Evolutionary conservation across 2,888 invertebrate genomes (phyloP), one percentile per base, ranked within the genome.

Genomic region (Nomada flava): DNA sequence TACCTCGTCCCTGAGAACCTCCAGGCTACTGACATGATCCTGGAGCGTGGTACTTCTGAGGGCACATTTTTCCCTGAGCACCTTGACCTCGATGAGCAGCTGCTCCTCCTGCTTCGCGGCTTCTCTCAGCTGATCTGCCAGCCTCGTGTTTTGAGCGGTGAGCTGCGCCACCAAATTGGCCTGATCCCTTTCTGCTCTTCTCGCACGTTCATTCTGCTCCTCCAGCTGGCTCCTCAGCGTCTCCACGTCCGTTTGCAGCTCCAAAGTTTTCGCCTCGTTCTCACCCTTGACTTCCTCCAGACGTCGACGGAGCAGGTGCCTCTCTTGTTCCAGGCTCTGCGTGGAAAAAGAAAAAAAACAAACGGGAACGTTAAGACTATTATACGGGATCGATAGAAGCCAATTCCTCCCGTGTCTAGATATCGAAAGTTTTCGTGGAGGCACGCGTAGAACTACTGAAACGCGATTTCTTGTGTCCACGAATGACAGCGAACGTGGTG

Each of bases 271-370:
- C 69, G 97, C 96, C 89, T 99, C 98, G 93, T 97, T 97, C 94
- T 99, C 98, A 47, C 97, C 97, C 93, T 98, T 97, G 59, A 97
- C 96, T 59, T 97, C 97, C 90, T 98, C 97, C 92, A 99, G 94
- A 90, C 97, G 97, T 83, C 98, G 95, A 80, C 98, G 95, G 70
- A 99, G 95, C 70, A 97, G 95, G 94, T 99, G 98, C 90, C 98
- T 97, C 94, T 99, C 98, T 94, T 99, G 98, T 94, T 98, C 98
- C 93, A 98, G 95, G 92, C 96, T 96, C 98, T 99, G 74, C 55
- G n/a, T 42, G 18, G 42, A 71, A 53, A 69, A 59, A 44, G 47
- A 23, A 60, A 20, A 71, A 47, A 69, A 59, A 55, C 52, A 23
- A 64, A 20, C 57, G 47, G 5, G 10, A 42, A 53, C 62, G 80